Evolutionary conservation across 2,797 vertebrate species (phyloP).

Genomic region (Periophthalmus magnuspinnatus): DNA sequence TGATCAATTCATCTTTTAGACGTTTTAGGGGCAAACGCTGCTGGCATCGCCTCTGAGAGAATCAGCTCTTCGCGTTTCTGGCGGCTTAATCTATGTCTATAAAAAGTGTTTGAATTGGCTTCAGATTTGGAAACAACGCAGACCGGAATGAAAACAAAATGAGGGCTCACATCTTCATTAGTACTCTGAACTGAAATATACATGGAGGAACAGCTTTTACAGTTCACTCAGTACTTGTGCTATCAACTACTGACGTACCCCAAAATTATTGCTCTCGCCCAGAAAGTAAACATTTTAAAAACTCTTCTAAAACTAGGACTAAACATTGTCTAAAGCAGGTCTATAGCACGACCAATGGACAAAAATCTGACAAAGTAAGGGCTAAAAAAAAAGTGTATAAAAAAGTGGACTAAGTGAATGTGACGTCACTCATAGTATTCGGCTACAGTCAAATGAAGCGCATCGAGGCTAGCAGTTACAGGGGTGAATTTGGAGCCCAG

Average conservation of each 20-base stretch:
- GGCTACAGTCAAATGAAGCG: no score
- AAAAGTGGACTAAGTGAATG: no score
- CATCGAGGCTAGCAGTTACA: no score
- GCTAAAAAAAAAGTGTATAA: no score
- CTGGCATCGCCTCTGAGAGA: slow-evolving; percentile 56
- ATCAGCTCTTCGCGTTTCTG: slow-evolving; percentile 45
- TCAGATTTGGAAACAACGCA: slow-evolving; percentile 66
- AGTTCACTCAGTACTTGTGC: slow-evolving; percentile 5
- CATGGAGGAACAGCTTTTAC: slow-evolving; percentile 43
- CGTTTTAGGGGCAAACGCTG: slow-evolving; percentile 27
- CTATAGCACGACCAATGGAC: background rate
- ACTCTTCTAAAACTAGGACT: no score
- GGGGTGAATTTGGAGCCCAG: no score
- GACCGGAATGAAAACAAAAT: slow-evolving; percentile 62
- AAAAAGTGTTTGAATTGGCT: slow-evolving; percentile 73
- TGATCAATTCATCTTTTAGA: slow-evolving; percentile 19
- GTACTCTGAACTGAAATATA: slow-evolving; percentile 43
- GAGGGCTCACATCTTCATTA: slow-evolving; percentile 61
- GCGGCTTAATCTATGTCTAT: slow-evolving; percentile 49
- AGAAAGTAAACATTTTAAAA: background rate
- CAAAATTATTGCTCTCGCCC: background rate
- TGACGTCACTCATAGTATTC: no score
- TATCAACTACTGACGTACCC: slow-evolving; percentile 13
- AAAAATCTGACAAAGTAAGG: background rate
- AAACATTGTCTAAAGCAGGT: background rate